Evolutionary conservation across 2,113 vertebrate genomes (phyloP).

Genomic region (Ardeotis arabs): DNA sequence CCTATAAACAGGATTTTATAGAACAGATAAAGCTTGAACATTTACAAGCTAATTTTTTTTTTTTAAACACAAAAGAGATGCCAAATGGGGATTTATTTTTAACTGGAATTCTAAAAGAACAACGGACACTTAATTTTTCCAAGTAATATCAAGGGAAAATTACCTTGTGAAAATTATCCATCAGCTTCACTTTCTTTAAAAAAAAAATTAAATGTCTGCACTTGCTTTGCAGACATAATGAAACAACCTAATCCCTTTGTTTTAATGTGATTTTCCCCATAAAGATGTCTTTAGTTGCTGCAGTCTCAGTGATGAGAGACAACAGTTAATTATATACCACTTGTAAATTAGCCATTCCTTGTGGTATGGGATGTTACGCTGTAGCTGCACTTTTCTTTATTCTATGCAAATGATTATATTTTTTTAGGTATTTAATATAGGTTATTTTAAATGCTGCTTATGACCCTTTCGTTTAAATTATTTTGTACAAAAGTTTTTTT

Average conservation of each 20-base stretch:
- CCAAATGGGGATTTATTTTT: background rate
- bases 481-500: background rate
- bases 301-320: background rate
- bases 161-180: background rate
- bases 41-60: background rate
- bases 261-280: background rate
- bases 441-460: conserved; percentile 16
- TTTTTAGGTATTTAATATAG: conserved; percentile 49
- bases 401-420: conserved; percentile 61
- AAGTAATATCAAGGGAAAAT: background rate
- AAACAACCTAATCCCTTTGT: background rate
- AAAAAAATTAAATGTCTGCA: background rate
- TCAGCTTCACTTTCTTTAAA: background rate
- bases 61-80: background rate
- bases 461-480: background rate
- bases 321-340: background rate
- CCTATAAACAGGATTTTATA: background rate
- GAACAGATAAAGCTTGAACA: background rate
- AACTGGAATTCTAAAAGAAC: background rate
- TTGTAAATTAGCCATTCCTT: background rate
- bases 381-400: conserved; percentile 54
- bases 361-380: background rate
- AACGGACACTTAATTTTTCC: background rate
- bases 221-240: background rate
- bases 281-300: background rate